Evolutionary conservation across 2,888 invertebrate species (phyloP), one percentile per base, ranked within the genome.

Genomic region (Dexiosoma caninum): DNA sequence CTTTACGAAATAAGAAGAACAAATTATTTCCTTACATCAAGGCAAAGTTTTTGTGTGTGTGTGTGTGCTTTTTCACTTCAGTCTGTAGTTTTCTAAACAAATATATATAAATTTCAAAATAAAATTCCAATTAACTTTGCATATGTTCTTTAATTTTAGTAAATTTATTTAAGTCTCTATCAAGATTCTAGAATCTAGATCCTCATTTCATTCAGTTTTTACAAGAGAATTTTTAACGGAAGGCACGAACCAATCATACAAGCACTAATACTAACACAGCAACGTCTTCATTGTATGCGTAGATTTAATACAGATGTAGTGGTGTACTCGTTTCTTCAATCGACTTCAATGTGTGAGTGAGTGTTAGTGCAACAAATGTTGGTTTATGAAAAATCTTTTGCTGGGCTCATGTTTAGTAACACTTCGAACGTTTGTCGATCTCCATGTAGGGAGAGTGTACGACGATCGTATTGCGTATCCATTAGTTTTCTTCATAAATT

Each of bases 381-480:
- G 84, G 80, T 84, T 83, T 71, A 84, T 86, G 86, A 87, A 81
- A 89, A 88, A 86, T 88, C 88, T 88, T 86, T 86, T 82, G 84
- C 81, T 85, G 84, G 85, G 84, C 85, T 85, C 88, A 88, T 85
- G 86, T 90, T 90, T 90, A 90, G 90, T 90, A 90, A 87, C 87
- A 88, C 86, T 90, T 88, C 88, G 90, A 90, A 89, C 90, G 90
- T 88, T 90, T 89, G 88, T 88, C 88, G 90, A 89, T 89, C 90
- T 88, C 89, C 90, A 90, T 90, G 89, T 87, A 86, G 89, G 88
- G 88, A 88, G 88, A 87, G 86, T 86, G 85, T 85, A 84, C 85
- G 86, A 87, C 88, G 87, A 88, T 85, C 88, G 86, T 85, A 84
- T 74, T 64, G 42, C 69, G 64, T 81, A 70, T 42, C 66, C 71